Evolutionary conservation across 2,888 invertebrate species (phyloP), one percentile per base, ranked within the genome.

Genomic region (Trypoxylon attenuatum): DNA sequence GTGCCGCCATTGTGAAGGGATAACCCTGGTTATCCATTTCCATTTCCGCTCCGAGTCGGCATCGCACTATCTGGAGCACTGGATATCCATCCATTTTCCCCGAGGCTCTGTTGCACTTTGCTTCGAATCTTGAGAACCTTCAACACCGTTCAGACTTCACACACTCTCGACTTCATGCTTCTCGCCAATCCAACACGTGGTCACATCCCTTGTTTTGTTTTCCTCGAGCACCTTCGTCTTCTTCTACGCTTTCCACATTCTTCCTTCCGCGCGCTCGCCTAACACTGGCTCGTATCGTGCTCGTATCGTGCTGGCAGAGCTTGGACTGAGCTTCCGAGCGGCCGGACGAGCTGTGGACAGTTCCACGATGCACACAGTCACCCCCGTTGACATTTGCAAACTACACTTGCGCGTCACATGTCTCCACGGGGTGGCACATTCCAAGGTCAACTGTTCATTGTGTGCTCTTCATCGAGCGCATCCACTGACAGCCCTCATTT

Each of bases 31-130:
- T 79, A 64, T 81, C 84, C 75, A 83, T 74, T 60, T 82, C 82
- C 62, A 83, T 69, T 51, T 85, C 84, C 62, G 82, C 77, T 39
- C 82, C 84, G 25, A 85, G 81, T 49, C 85, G 84, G 60, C 85
- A 86, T 27, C 86, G 83, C 63, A 87, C 84, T 66, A 86, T 85
- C 76, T 85, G 86, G 59, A 87, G 71, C 54, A 87, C 84, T 51
- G 87, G 86, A 66, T 84, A 84, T 19, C 84, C 83, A 69, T 87
- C 86, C 87, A 87, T 87, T 61, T 71, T 73, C 65, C 21, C 21
- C 13, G n/a, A 5, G 39, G 5, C 27, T 27, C 3, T 27, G 8
- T n/a, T 27, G n/a, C 27, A n/a, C 27, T n/a, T 27, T 27, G 4
- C 33, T 33, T 10, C 13, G 10, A n/a, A n/a, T n/a, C n/a, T n/a